Conservation (phyloP, 1,140 invertebrate species). For the Drosophila insularis region DNA sequence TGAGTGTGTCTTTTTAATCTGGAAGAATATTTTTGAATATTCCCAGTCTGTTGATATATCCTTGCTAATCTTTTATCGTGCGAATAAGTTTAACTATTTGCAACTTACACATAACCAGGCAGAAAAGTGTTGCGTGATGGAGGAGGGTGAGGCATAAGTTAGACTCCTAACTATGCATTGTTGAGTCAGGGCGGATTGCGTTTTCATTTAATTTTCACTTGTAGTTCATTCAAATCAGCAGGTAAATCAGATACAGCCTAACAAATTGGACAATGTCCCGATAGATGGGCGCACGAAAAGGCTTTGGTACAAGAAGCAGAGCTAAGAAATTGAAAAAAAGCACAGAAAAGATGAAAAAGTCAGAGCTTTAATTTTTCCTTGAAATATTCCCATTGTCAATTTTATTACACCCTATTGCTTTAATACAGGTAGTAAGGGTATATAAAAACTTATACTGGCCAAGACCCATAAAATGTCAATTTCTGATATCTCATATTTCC, state of each 20-base stretch:
- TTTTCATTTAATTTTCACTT: constrained; percentile 41
- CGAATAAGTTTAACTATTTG: constrained; percentile 71
- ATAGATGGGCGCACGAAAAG: constrained; percentile 37
- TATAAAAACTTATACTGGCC: constrained; percentile 30
- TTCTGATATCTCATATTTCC: constrained; percentile 74
- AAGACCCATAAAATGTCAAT: constrained; percentile 52
- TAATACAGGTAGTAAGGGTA: background rate
- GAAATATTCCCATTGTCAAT: background rate
- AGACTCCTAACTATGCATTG: constrained; percentile 34
- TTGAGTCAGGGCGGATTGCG: constrained; percentile 47
- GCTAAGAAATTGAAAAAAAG: too few relatives aligned
- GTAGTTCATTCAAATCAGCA: constrained; percentile 33
- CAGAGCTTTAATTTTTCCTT: too few relatives aligned
- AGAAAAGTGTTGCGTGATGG: background rate
- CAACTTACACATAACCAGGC: constrained; percentile 59
- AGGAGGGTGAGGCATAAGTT: constrained; percentile 23
- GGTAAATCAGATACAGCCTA: constrained; percentile 74
- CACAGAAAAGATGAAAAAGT: too few relatives aligned
- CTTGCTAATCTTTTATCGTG: constrained; percentile 52
- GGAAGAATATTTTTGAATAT: too few relatives aligned
- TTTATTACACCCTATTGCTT: constrained; percentile 4
- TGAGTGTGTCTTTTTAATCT: background rate
- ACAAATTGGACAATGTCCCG: constrained; percentile 75
- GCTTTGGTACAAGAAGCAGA: constrained; percentile 33
- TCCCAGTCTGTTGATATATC: constrained; percentile 37